Evolutionary conservation across 2,888 invertebrate species (phyloP).

Genomic region (Apotomis betuletana): DNA sequence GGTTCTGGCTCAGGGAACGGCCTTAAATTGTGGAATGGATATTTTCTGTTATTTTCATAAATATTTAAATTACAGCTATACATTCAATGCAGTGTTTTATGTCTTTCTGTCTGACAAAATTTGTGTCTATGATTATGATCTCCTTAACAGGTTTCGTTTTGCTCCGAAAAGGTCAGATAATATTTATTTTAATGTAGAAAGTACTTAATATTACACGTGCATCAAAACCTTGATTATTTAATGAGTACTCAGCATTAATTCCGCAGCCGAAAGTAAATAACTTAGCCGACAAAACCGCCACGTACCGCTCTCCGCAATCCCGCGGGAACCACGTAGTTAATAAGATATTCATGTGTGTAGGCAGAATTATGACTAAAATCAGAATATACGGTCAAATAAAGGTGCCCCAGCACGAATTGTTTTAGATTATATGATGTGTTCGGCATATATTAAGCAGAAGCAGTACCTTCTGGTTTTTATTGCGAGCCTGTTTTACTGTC

Average conservation of each 20-base stretch:
- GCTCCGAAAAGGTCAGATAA: not conserved
- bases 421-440: slow-evolving; percentile 18
- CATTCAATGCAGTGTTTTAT: not conserved
- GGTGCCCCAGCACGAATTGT: slow-evolving; percentile 12
- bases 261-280: slow-evolving; percentile 38
- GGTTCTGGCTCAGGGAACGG: no score
- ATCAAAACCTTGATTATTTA: slow-evolving; percentile 19
- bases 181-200: not conserved
- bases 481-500: slow-evolving; percentile 14
- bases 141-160: not conserved
- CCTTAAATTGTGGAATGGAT: not conserved
- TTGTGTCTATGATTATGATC: not conserved
- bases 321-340: slow-evolving; percentile 38
- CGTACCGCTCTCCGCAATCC: slow-evolving; percentile 16
- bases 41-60: slow-evolving; percentile 2
- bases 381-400: slow-evolving; percentile 24
- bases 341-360: slow-evolving; percentile 46
- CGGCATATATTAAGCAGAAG: slow-evolving; percentile 23
- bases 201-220: not conserved
- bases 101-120: not conserved
- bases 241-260: slow-evolving; percentile 28
- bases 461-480: slow-evolving; percentile 16
- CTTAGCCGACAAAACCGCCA: slow-evolving; percentile 28
- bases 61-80: not conserved
- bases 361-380: slow-evolving; percentile 40